phyloP scores from a whole-genome alignment of 2,888 invertebrate genomes.

The Cosmia pyralina region DNA sequence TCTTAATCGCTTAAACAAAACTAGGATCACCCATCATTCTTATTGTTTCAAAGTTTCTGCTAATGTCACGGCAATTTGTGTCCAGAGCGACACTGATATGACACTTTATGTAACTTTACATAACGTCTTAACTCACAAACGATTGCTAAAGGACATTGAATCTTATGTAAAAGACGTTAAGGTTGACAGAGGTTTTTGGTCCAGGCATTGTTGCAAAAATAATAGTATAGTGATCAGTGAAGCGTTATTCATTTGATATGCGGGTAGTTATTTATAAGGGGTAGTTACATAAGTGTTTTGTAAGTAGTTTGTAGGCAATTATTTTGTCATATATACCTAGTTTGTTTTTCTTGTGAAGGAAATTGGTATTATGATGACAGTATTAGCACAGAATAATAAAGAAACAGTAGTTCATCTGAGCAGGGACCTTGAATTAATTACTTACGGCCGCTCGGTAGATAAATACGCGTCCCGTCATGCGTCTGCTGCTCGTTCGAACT shows the following conservation, averaged over 20 bases:
- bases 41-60: constrained; percentile 32
- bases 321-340: constrained; percentile 1
- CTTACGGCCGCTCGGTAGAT: too few species aligned
- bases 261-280: constrained; percentile 15
- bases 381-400: too few species aligned
- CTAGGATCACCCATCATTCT: constrained; percentile 1
- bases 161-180: constrained; percentile 1
- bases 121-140: background rate
- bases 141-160: background rate
- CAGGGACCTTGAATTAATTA: too few species aligned
- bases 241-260: constrained; percentile 36
- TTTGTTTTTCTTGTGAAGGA: constrained; percentile 10
- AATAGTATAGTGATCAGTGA: constrained; percentile 42
- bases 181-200: background rate
- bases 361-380: background rate
- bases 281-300: constrained; percentile 17
- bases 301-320: constrained; percentile 15
- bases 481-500: too few species aligned
- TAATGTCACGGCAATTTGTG: constrained; percentile 47
- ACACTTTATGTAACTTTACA: constrained; percentile 14
- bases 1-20: background rate
- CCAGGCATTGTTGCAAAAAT: constrained; percentile 31
- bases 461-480: too few species aligned
- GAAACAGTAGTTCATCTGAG: too few species aligned
- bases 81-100: constrained; percentile 53